These are phyloP conservation scores for Brachystomella parvula DNA, from an alignment of 1,140 invertebrate species.

Conservation along the genomic window DNA sequence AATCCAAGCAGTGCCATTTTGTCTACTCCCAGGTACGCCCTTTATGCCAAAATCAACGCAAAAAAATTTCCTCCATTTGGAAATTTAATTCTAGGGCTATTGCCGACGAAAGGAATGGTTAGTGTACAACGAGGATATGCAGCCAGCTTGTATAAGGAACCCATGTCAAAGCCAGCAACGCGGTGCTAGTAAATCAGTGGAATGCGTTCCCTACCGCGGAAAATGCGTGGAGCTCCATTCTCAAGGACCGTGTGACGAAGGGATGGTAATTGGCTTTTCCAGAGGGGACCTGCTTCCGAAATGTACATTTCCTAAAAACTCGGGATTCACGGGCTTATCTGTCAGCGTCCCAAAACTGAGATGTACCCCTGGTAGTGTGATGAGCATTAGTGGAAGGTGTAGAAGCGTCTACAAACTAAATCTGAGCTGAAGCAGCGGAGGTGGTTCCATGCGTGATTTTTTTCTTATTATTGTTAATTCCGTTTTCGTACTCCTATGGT, in stretches of 20 bases:
- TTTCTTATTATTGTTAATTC: neutral
- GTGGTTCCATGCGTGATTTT: too few relatives aligned
- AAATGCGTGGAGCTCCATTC: neutral
- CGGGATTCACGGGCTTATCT: neutral
- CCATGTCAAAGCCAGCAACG: neutral
- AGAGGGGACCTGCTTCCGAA: neutral
- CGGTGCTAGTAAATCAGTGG: neutral
- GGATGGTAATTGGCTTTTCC: neutral
- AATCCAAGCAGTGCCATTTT: constrained; percentile 12
- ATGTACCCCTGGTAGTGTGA: neutral
- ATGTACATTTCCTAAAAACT: neutral
- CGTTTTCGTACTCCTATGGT: too few relatives aligned
- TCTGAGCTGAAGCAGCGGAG: too few relatives aligned
- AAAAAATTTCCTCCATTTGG: neutral
- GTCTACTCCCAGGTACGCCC: constrained; percentile 9
- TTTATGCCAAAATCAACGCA: neutral
- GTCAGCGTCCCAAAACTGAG: neutral
- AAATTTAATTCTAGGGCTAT: constrained; percentile 11
- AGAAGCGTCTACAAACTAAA: neutral
- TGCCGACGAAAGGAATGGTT: constrained; percentile 6
- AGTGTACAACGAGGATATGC: neutral
- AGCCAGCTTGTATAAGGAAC: neutral
- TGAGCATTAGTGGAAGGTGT: neutral
- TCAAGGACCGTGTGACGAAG: neutral
- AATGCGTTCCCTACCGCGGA: neutral